phyloP scores from a whole-genome alignment of 2,113 vertebrate species.

The Alexandromys fortis region DNA sequence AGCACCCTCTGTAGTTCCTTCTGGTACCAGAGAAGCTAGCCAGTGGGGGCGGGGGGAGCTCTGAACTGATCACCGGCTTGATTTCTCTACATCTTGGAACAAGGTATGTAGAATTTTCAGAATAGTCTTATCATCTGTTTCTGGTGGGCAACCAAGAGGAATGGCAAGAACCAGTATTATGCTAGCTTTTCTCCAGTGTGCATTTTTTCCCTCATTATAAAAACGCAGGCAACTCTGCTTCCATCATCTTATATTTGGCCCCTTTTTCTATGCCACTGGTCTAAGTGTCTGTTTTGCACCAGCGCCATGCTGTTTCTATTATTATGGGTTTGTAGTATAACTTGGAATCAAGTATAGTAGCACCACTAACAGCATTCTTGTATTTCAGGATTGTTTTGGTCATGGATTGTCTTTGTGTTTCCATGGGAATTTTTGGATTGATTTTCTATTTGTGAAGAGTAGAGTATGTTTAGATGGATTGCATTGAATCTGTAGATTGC shows the following conservation, averaged over 20 bases:
- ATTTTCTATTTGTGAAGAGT: background rate
- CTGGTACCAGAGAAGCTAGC: background rate
- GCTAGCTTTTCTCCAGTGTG: background rate
- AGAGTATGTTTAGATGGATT: background rate
- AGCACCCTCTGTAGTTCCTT: too few relatives aligned
- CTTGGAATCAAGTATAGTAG: background rate
- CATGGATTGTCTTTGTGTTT: background rate
- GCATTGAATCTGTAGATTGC: background rate
- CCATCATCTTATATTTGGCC: background rate
- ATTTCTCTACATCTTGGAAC: background rate
- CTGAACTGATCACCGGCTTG: background rate
- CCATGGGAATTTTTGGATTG: background rate
- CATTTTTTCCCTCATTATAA: background rate
- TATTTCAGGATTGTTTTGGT: background rate
- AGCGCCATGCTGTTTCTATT: background rate
- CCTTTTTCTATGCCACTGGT: background rate
- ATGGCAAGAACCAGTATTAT: background rate
- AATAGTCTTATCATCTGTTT: background rate
- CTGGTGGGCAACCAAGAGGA: background rate
- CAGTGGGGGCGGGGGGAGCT: background rate
- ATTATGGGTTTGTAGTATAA: background rate
- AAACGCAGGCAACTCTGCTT: too few relatives aligned
- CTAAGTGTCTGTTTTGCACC: background rate
- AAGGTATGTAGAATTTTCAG: background rate
- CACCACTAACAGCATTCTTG: background rate